A percentile compares a stretch with the other conserved stretches of the same genome.
phyloP scores from a whole-genome alignment of 2,888 invertebrate genomes.

The Bellardia pandia region DNA sequence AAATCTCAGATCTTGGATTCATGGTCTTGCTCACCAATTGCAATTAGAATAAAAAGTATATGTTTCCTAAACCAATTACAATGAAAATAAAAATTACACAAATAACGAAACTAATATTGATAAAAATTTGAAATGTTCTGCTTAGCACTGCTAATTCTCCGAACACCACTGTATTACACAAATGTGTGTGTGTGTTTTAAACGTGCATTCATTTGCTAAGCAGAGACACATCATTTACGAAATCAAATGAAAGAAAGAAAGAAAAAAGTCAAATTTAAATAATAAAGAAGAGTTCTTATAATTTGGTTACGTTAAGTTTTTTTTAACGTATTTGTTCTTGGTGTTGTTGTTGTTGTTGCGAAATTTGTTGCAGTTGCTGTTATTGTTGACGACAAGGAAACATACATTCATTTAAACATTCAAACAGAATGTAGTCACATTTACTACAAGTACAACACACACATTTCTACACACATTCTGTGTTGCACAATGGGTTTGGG shows the following conservation, averaged over 20 bases:
- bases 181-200: background rate
- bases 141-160: slow-evolving; percentile 40
- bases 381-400: slow-evolving; percentile 63
- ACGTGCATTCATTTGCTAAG: slow-evolving; percentile 57
- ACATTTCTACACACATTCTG: slow-evolving; percentile 17
- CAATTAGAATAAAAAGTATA: too few species aligned
- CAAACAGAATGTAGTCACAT: slow-evolving; percentile 59
- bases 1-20: too few species aligned
- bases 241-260: slow-evolving; percentile 54
- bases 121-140: background rate
- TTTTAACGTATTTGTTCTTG: slow-evolving; percentile 36
- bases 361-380: slow-evolving; percentile 11
- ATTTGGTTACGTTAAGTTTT: slow-evolving; percentile 55
- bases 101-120: too few species aligned
- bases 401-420: slow-evolving; percentile 59
- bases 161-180: background rate
- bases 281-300: slow-evolving; percentile 57
- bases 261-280: slow-evolving; percentile 39
- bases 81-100: too few species aligned
- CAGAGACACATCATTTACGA: slow-evolving; percentile 67
- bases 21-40: too few species aligned
- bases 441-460: slow-evolving; percentile 47
- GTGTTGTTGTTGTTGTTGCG: background rate
- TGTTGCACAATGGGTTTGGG: slow-evolving; percentile 38
- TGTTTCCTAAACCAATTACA: too few species aligned